Evolutionary conservation across 2,888 invertebrate genomes (phyloP), one percentile per base, ranked within the genome.

Genomic region (Aleiodes leptofemur): DNA sequence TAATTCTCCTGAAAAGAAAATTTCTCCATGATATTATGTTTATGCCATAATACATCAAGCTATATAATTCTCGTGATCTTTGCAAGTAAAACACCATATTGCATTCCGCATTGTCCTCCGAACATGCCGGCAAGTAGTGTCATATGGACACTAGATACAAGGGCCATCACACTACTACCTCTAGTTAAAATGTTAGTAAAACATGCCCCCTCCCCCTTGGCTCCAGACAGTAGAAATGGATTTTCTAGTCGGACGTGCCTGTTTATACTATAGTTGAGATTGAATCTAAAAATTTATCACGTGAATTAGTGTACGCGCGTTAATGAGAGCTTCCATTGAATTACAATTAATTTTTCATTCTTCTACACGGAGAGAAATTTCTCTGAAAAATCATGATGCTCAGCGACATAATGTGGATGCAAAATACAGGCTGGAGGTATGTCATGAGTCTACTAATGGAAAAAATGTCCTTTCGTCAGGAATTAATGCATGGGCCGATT

Each of bases 1-100:
- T 55, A n/a, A 55, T 69, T 34, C 31, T 69, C 51, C 9, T 23
- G 23, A 23, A 23, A 23, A 50, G 34, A 50, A 61, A 31, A 31
- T 61, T 71, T 66, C 66, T 72, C 66, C 23, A 38, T 34, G 31
- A 66, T 53, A 72, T 72, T 72, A 66, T 55, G 38, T 38, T 72
- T 13, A 53, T 31, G n/a, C 31, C 14, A 74, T 75, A 71, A 71
- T 72, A 72, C 34, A 71, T 61, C 53, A 3, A 29, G 71, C 23
- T 23, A 13, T 73, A 34, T 34, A 75, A 74, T 74, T 74, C 68
- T 53, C 55, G 59, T 51, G 77, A 72, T 74, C 74, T 77, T 71
- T 72, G 74, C 74, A 68, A 59, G 34, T 55, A 57, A 56, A 74
- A 74, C 48, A 61, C 69, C 70, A 77, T 74, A 74, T 72, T 71